Evolutionary conservation across 2,797 vertebrate species (phyloP).

Genomic region (Macropodus opercularis): DNA sequence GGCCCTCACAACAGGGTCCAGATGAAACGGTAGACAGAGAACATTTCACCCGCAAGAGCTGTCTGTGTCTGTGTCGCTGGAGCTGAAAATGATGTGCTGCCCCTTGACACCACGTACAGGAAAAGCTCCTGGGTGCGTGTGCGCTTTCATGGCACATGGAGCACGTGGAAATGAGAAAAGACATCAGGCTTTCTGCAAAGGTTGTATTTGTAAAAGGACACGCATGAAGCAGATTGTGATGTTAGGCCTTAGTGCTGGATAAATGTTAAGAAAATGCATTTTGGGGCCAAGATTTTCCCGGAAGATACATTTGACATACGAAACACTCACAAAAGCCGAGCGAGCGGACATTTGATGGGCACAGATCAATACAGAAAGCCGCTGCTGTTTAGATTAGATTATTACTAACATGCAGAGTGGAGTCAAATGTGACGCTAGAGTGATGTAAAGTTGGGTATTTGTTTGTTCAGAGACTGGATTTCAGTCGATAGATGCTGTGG

Average conservation of each 20-base stretch:
- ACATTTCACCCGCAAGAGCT: constrained; percentile 38
- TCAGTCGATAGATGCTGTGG: neutral
- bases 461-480: no score
- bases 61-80: constrained; percentile 22
- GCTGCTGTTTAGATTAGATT: no score
- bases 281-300: neutral
- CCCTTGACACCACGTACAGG: neutral
- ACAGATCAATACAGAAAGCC: no score
- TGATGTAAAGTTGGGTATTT: no score
- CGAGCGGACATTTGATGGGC: no score
- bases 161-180: neutral
- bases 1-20: constrained; percentile 46
- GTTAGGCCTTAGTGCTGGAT: neutral
- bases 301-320: no score
- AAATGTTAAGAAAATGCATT: neutral
- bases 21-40: constrained; percentile 34
- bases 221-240: neutral
- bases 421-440: no score
- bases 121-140: no score
- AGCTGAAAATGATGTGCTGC: constrained; percentile 15
- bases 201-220: neutral
- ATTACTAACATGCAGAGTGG: no score
- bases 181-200: neutral
- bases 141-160: neutral
- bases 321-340: no score